Percentiles rank a stretch among this genome's conserved stretches.
phyloP scores from a whole-genome alignment of 2,797 vertebrate genomes.

The Heliangelus exortis region DNA sequence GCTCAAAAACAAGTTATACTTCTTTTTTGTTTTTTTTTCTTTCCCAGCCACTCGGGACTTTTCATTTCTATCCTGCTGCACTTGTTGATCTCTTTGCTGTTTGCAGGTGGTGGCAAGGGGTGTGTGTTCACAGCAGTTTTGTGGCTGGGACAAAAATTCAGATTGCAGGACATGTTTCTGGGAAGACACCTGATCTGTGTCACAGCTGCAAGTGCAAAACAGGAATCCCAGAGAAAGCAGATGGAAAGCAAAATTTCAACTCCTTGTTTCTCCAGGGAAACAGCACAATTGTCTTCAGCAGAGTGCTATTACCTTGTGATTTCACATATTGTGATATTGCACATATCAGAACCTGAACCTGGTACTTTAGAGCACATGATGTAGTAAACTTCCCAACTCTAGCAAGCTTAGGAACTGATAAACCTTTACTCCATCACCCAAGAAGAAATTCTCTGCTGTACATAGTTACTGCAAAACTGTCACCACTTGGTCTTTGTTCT shows the following conservation, averaged over 20 bases:
- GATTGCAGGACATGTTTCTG: neutral
- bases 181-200: neutral
- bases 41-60: neutral
- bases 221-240: neutral
- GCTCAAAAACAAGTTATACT: neutral
- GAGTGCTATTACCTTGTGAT: neutral
- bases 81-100: neutral
- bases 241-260: neutral
- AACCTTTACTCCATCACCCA: neutral
- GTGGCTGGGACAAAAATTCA: neutral
- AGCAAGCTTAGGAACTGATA: neutral
- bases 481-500: neutral
- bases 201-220: neutral
- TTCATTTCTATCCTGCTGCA: neutral
- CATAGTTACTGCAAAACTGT: neutral
- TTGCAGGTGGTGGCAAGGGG: neutral
- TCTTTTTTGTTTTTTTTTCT: neutral
- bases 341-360: neutral
- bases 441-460: neutral
- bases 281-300: neutral
- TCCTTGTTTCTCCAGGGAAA: neutral
- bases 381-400: neutral
- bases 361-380: neutral
- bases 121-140: neutral
- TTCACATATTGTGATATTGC: neutral